Percentiles rank a stretch among this genome's conserved stretches.
These are phyloP conservation scores for Sceloporus tristichus DNA, from an alignment of 2,113 vertebrate genomes.

Conservation along the genomic window DNA sequence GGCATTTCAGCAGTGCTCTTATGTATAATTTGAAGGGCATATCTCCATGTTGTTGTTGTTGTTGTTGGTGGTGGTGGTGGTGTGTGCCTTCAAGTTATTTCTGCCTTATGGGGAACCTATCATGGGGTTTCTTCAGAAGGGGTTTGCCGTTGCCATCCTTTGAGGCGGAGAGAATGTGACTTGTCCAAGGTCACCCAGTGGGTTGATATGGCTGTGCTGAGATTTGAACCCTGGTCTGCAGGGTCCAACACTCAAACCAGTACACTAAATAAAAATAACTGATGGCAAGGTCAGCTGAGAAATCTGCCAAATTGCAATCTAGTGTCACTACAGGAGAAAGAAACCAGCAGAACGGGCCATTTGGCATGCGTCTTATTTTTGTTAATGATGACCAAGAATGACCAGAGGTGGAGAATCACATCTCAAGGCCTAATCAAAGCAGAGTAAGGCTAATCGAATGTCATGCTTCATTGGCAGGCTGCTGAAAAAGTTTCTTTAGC, in stretches of 20 bases:
- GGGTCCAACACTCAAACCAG: too few species aligned
- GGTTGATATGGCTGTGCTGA: too few species aligned
- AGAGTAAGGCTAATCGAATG: background rate
- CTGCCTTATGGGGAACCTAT: too few species aligned
- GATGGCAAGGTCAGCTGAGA: background rate
- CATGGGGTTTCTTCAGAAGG: too few species aligned
- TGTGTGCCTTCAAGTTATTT: too few species aligned
- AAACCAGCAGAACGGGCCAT: background rate
- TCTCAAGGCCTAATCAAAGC: conserved; percentile 16
- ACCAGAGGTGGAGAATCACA: conserved; percentile 15
- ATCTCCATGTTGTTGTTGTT: background rate
- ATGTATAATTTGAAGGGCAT: background rate
- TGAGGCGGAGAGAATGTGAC: too few species aligned
- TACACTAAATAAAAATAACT: background rate
- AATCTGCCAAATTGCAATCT: background rate
- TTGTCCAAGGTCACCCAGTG: too few species aligned
- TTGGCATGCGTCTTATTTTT: conserved; percentile 3
- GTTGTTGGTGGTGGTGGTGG: too few species aligned
- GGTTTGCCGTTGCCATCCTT: too few species aligned
- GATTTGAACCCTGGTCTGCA: too few species aligned
- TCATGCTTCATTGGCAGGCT: background rate
- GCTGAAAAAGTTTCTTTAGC: accelerated
- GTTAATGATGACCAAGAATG: background rate
- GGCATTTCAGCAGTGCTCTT: background rate
- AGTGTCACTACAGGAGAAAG: background rate